A percentile compares a stretch with the other conserved stretches of the same genome.
Evolutionary conservation across 2,888 invertebrate genomes (phyloP).

Genomic region (Pristionchus mayeri): DNA sequence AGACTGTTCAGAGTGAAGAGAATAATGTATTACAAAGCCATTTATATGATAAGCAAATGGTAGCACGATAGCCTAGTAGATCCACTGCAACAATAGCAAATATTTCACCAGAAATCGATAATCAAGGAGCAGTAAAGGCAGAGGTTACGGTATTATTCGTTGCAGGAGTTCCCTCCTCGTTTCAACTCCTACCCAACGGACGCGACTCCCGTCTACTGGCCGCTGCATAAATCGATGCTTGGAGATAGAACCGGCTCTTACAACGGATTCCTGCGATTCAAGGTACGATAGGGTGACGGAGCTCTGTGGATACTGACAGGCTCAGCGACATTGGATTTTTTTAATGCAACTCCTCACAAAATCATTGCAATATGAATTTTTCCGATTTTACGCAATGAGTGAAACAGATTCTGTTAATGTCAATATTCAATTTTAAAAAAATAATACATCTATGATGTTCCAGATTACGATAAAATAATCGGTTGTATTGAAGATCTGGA

Average conservation of each 20-base stretch:
- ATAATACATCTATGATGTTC: not conserved
- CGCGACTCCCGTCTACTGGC: conserved; percentile 86
- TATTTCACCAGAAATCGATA: no score
- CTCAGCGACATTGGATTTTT: conserved; percentile 76
- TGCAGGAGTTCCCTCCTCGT: conserved; percentile 59
- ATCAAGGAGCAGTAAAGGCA: no score
- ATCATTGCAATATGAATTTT: no score
- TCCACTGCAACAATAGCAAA: no score
- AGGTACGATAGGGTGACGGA: conserved; percentile 72
- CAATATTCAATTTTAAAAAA: not conserved
- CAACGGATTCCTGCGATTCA: conserved; percentile 89
- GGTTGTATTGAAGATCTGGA: conserved; percentile 79
- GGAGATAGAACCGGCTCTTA: conserved; percentile 87
- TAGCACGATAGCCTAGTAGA: no score
- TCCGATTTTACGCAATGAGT: no score
- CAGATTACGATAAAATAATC: not conserved
- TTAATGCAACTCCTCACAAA: not conserved
- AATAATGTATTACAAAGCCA: no score
- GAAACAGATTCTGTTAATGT: no score
- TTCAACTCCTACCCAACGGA: conserved; percentile 75
- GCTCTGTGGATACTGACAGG: no score
- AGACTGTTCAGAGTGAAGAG: no score
- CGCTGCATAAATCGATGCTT: conserved; percentile 86
- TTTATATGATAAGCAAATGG: no score
- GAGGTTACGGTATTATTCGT: not conserved